phyloP scores from a whole-genome alignment of 2,888 invertebrate genomes.

The Ophioninae sp. region DNA sequence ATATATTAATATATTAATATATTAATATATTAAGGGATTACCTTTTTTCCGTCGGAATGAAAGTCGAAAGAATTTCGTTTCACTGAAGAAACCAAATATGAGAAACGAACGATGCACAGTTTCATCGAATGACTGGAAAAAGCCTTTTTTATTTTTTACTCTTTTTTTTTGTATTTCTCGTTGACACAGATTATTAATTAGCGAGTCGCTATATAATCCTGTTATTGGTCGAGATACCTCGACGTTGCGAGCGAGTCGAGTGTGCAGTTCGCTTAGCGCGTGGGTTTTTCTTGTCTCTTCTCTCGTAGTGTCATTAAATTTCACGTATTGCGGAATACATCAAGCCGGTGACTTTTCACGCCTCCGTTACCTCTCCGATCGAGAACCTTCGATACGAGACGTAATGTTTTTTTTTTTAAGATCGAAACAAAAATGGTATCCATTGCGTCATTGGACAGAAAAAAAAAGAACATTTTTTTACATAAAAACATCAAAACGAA shows the following conservation, averaged over 20 bases:
- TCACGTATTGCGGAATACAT: constrained; percentile 19
- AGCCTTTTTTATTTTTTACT: constrained; percentile 13
- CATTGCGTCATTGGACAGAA: not conserved
- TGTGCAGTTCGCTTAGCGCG: constrained; percentile 26
- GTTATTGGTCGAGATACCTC: constrained; percentile 43
- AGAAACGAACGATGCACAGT: not conserved
- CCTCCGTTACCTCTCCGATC: constrained; percentile 53
- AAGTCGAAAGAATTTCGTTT: not conserved
- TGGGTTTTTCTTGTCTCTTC: constrained; percentile 50
- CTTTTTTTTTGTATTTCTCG: constrained; percentile 10
- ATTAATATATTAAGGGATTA: no score
- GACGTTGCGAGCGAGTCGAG: constrained; percentile 12
- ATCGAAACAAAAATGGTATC: not conserved
- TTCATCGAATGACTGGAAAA: not conserved
- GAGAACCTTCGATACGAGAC: constrained; percentile 58
- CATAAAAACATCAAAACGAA: not conserved
- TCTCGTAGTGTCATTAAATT: constrained; percentile 28
- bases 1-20: no score
- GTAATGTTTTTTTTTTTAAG: constrained; percentile 31
- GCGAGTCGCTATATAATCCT: constrained; percentile 30
- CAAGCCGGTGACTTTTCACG: constrained; percentile 52
- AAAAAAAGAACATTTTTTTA: not conserved
- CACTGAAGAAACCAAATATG: not conserved
- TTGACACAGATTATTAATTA: constrained; percentile 29
- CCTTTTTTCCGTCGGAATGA: no score